Evolutionary conservation across 2,113 vertebrate genomes (phyloP).

Genomic region (Corapipo altera): DNA sequence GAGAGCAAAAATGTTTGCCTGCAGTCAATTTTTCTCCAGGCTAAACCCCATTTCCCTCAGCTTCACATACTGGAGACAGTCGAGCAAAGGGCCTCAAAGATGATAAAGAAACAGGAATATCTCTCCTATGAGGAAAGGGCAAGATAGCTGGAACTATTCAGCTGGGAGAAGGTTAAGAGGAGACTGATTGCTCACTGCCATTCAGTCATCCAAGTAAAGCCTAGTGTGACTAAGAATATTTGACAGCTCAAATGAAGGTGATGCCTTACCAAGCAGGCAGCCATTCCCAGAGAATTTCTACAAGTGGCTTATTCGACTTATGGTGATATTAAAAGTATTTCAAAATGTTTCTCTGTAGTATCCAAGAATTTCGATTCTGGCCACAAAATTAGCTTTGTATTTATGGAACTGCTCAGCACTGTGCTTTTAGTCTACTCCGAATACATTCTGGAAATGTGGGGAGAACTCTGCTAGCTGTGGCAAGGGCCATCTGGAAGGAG

Average conservation of each 20-base stretch:
- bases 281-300: neutral
- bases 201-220: neutral
- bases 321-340: neutral
- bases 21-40: neutral
- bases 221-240: neutral
- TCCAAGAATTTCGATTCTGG: neutral
- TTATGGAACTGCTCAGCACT: neutral
- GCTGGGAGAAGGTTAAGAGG: neutral
- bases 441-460: neutral
- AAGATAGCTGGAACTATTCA: neutral
- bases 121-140: neutral
- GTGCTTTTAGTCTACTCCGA: neutral
- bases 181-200: neutral
- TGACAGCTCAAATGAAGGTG: neutral
- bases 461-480: neutral
- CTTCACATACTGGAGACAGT: neutral
- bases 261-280: neutral
- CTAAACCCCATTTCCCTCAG: neutral
- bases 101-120: neutral
- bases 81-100: neutral
- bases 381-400: neutral
- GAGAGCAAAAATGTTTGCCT: neutral
- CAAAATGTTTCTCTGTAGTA: neutral
- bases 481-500: neutral
- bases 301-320: neutral